These are phyloP conservation scores for Panthera leo DNA, from an alignment of 2,113 vertebrate genomes.

Conservation along the genomic window DNA sequence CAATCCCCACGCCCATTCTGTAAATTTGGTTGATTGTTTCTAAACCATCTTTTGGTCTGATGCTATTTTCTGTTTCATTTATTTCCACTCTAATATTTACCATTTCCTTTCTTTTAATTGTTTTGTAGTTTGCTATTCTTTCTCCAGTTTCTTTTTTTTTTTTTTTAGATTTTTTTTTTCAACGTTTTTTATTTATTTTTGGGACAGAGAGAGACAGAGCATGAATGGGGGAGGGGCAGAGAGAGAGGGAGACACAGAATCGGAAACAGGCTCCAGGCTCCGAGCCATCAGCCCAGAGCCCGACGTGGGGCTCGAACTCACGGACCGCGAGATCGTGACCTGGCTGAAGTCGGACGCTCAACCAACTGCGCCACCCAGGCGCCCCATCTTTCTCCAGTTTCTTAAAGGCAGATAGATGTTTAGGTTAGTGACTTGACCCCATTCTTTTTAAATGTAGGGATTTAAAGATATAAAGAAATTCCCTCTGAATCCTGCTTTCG, in stretches of 20 bases:
- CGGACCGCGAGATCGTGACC: no score
- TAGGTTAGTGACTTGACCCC: neutral
- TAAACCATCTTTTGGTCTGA: neutral
- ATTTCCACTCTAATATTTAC: neutral
- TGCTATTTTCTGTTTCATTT: neutral
- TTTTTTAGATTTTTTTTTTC: no score
- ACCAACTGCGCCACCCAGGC: no score
- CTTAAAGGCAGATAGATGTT: neutral
- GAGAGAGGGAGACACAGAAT: no score
- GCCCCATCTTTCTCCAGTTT: neutral
- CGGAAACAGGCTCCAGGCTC: no score
- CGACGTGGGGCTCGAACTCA: no score
- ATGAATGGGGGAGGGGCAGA: no score
- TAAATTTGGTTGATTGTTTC: neutral
- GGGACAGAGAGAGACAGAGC: no score
- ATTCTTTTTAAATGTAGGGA: neutral
- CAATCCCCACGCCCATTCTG: neutral
- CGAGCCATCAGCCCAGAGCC: no score
- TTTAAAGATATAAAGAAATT: neutral
- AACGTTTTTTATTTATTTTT: no score
- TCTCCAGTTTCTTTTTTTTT: neutral
- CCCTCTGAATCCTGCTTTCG: neutral
- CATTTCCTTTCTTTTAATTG: neutral
- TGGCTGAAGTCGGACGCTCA: no score
- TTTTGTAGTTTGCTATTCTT: neutral